These are phyloP conservation scores for Antheraea pernyi DNA, from an alignment of 1,140 invertebrate genomes.

Conservation along the genomic window DNA sequence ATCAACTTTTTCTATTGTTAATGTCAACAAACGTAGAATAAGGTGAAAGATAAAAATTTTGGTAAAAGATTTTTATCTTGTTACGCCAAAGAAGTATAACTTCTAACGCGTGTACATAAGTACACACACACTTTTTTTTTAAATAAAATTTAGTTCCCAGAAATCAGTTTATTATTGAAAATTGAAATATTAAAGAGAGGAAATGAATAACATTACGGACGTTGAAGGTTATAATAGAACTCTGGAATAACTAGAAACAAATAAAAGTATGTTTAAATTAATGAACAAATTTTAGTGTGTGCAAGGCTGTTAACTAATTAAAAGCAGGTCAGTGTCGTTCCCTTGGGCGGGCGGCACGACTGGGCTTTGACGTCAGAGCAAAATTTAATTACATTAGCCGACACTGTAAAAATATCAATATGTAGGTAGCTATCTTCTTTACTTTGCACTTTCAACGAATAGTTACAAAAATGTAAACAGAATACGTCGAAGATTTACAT, in stretches of 20 bases:
- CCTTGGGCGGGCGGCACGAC: neutral
- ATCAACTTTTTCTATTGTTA: no score
- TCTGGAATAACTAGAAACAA: neutral
- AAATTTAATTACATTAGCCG: neutral
- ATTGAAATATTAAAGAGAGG: neutral
- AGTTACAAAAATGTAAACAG: neutral
- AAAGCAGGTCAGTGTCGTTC: slow-evolving; percentile 1
- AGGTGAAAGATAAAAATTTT: no score
- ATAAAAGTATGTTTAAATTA: neutral
- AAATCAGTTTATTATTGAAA: neutral
- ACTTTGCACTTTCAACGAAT: neutral
- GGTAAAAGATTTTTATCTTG: no score
- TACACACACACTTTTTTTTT: no score
- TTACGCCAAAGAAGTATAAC: no score
- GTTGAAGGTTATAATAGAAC: neutral
- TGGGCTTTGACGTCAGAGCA: neutral
- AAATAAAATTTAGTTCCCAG: no score
- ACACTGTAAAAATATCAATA: slow-evolving; percentile 1
- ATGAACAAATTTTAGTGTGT: neutral
- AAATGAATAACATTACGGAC: neutral
- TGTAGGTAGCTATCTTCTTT: neutral
- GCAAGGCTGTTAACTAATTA: slow-evolving; percentile 1
- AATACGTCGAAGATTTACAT: neutral
- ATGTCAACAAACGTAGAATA: no score
- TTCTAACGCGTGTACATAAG: no score